Evolutionary conservation across 2,888 invertebrate genomes (phyloP), one percentile per base, ranked within the genome.

Genomic region (Byasa hedistus): DNA sequence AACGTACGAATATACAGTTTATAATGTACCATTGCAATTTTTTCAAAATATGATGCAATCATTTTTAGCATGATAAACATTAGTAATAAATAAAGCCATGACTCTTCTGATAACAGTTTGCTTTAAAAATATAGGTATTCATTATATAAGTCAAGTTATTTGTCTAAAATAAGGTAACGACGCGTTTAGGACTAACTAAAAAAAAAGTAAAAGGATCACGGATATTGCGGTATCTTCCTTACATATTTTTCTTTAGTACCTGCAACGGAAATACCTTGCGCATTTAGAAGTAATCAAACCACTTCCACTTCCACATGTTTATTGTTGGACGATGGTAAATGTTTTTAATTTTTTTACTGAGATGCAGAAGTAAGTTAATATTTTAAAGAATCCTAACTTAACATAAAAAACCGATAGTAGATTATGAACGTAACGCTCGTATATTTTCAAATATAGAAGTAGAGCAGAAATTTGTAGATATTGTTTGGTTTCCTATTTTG

Each of bases 231-330:
- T 58, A 56, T 57, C 3, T 58, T 61, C 36, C 22, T 57, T 58
- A n/a, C 57, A 61, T 21, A 36, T 58, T 36, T 56, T 55, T 22
- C 58, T 57, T 19, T 24, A 57, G n/a, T 19, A 21, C 52, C 2
- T 48, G n/a, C 24, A 51, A 32, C 44, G 61, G 61, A 61, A 61
- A 57, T 22, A 66, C 58, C 39, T 36, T 19, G 3, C n/a, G 58
- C n/a, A 22, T 39, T 62, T 54, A 57, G 66, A 55, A 62, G 62
- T 62, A 66, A 66, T 54, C 27, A 32, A 58, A 66, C 66, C 62
- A 58, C 66, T 62, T 66, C 66, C 66, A 51, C 66, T 62, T 66
- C 66, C 66, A 51, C 44, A 21, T 5, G 39, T 36, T 39, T 27
- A 51, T 48, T 48, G 39, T 39, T 39, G 39, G 15, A 39, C n/a